Evolutionary conservation across 2,888 invertebrate genomes (phyloP), one percentile per base, ranked within the genome.

Genomic region (Zaprionus lineosus): DNA sequence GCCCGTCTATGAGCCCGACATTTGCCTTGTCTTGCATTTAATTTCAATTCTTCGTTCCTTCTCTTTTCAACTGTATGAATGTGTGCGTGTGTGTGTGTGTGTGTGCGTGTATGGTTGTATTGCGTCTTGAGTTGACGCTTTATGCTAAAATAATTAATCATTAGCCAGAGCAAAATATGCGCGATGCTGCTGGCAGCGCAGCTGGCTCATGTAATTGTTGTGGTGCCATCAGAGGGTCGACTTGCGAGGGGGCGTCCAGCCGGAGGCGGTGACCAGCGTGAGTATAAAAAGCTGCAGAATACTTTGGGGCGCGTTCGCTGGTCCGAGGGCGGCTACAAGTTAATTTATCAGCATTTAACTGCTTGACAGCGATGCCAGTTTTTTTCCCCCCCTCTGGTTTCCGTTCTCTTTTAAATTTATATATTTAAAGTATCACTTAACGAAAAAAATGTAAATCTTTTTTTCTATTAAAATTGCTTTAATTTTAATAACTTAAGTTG

Each of bases 81-180:
- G 9, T 50, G 18, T 36, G 24, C 28, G 15, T 15, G 16, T 34
- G 31, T 37, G 33, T 59, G 34, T 46, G 6, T 48, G 9, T 34
- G 19, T 62, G 40, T 58, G 31, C 41, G 46, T 41, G 29, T 34
- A 37, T 43, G 24, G 40, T 33, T 58, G 37, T 28, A 43, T 50
- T 61, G 74, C 60, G 84, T 85, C 81, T 79, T 76, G 76, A 78
- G 78, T 79, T 82, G 78, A 85, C 85, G 79, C 79, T 81, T 81
- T 81, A 86, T 81, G 81, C 83, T 81, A 84, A 84, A 86, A 84
- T 81, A 81, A 81, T 81, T 81, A 81, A 81, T 81, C 81, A 81
- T 81, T 86, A 84, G 85, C 72, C 60, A 61, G 84, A 61, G 83
- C 71, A 76, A 84, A 81, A 81, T 84, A 84, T 84, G 83, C 85